Evolutionary conservation across 2,797 vertebrate species (phyloP).

Genomic region (Meriones psammophilus): DNA sequence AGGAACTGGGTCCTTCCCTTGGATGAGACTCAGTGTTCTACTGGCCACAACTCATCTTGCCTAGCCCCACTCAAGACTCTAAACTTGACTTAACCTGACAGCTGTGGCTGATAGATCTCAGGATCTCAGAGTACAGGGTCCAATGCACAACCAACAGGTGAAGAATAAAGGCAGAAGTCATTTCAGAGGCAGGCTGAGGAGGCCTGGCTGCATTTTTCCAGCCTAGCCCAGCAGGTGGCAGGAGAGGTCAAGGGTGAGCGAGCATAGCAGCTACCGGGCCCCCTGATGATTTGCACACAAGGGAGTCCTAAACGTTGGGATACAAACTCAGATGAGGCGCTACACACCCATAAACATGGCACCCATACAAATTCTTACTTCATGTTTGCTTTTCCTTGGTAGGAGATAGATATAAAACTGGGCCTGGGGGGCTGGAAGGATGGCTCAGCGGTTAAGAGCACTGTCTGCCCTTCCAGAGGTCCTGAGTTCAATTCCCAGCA

Average conservation of each 20-base stretch:
- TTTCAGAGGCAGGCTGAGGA: background rate
- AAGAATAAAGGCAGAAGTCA: background rate
- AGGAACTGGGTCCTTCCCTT: background rate
- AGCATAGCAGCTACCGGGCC: background rate
- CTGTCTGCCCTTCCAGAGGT: no score
- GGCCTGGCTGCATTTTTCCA: background rate
- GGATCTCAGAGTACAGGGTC: background rate
- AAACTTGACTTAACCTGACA: background rate
- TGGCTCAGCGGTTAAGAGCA: no score
- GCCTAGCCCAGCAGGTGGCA: background rate
- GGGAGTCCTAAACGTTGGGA: background rate
- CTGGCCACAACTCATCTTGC: background rate
- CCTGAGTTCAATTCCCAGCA: no score
- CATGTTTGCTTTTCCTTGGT: slow-evolving; percentile 16
- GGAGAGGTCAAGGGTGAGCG: background rate
- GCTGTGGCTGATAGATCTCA: background rate
- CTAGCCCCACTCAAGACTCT: background rate
- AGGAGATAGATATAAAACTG: slow-evolving; percentile 68
- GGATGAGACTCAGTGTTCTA: background rate
- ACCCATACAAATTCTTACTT: slow-evolving; percentile 56
- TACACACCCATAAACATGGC: background rate
- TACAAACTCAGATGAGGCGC: background rate
- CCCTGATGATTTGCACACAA: no score
- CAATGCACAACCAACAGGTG: background rate
- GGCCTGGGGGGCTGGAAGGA: background rate